phyloP scores from a whole-genome alignment of 2,113 vertebrate species.

The Abramis brama region DNA sequence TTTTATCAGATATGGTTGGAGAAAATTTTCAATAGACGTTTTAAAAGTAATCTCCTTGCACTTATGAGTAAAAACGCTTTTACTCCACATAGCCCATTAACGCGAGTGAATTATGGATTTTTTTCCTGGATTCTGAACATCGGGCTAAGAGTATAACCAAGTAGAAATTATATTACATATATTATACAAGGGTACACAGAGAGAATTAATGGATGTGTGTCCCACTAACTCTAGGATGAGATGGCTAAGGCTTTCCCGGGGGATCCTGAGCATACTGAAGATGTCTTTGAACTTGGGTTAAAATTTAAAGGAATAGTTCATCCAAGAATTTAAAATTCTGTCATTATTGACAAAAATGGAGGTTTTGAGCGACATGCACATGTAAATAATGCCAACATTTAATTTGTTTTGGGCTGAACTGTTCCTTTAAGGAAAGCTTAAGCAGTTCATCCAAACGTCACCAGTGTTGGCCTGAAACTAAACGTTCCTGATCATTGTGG shows the following conservation, averaged over 20 bases:
- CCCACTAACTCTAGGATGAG: conserved; percentile 35
- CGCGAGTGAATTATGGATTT: conserved; percentile 62
- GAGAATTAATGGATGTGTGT: conserved; percentile 55
- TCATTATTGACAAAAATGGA: neutral
- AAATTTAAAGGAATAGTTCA: neutral
- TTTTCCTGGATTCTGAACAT: conserved; percentile 51
- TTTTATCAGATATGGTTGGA: conserved; percentile 52
- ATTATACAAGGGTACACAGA: conserved; percentile 52
- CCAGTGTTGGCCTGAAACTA: neutral
- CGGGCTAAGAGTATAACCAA: conserved; percentile 51
- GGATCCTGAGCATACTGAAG: neutral
- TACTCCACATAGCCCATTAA: conserved; percentile 57
- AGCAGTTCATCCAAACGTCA: neutral
- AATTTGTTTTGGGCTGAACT: neutral
- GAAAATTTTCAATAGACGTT: conserved; percentile 43
- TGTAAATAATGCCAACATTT: neutral
- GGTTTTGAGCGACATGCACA: too few relatives aligned
- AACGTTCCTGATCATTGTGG: neutral
- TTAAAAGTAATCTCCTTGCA: conserved; percentile 46
- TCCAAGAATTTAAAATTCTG: neutral
- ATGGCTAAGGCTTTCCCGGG: conserved; percentile 20
- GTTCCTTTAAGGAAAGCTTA: neutral
- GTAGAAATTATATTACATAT: conserved; percentile 58
- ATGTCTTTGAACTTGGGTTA: neutral
- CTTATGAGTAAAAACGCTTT: neutral